Conservation (phyloP, 2,113 vertebrate genomes). For the Ascaphus truei region DNA sequence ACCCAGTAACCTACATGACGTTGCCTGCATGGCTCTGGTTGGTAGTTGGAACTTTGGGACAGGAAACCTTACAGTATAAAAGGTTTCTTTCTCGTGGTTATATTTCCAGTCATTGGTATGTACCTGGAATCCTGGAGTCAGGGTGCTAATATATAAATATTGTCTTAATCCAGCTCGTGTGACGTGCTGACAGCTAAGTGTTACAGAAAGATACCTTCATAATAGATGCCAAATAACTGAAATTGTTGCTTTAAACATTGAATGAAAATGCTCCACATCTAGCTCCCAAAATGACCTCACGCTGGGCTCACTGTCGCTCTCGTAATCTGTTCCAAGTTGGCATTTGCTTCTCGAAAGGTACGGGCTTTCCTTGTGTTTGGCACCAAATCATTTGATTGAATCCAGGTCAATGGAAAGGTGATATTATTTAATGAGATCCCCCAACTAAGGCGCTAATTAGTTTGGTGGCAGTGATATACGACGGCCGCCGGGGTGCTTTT, state of each 20-base stretch:
- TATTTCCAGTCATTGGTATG: no score
- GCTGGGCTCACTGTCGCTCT: not conserved
- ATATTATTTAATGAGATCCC: not conserved
- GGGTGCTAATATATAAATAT: no score
- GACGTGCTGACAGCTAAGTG: not conserved
- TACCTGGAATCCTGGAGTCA: no score
- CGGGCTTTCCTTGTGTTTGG: not conserved
- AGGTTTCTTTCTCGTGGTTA: no score
- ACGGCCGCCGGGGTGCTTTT: no score
- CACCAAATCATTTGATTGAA: not conserved
- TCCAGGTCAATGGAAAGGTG: not conserved
- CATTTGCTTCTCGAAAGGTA: not conserved
- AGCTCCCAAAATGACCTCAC: no score
- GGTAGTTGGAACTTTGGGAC: no score
- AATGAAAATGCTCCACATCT: not conserved
- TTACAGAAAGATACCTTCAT: not conserved
- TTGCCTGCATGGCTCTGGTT: no score
- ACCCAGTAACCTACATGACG: no score
- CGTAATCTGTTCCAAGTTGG: constrained; percentile 1
- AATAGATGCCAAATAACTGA: not conserved
- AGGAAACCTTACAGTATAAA: no score
- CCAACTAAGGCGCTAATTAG: not conserved
- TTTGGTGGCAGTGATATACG: not conserved
- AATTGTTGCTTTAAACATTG: not conserved
- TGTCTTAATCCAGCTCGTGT: no score